Percentiles rank a stretch among this genome's conserved stretches.
These are phyloP conservation scores for Uria aalge DNA, from an alignment of 2,113 vertebrate genomes.

Conservation along the genomic window DNA sequence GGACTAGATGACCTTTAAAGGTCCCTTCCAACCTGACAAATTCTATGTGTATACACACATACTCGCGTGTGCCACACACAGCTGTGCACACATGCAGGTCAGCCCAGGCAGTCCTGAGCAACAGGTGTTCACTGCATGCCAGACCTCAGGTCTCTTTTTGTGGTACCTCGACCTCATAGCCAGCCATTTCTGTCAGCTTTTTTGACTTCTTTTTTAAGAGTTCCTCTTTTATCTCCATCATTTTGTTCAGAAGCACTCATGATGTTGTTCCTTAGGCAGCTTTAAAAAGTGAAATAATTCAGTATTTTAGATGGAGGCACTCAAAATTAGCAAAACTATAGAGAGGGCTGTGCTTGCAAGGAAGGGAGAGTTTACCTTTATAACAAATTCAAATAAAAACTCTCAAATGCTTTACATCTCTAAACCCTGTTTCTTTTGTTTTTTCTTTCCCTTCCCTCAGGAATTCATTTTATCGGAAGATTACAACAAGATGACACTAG, in stretches of 20 bases:
- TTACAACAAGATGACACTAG: slow-evolving; percentile 95
- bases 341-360: not conserved
- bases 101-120: not conserved
- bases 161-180: not conserved
- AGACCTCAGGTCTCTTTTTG: not conserved
- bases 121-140: not conserved
- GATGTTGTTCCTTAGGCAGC: not conserved
- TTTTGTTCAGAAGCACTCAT: not conserved
- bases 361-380: not conserved
- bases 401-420: not conserved
- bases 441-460: slow-evolving; percentile 72
- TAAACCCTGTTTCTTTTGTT: slow-evolving; percentile 54
- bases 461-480: slow-evolving; percentile 97
- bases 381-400: not conserved
- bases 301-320: not conserved
- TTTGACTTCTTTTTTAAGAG: not conserved
- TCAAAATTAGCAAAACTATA: not conserved
- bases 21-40: too few species aligned
- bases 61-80: accelerated
- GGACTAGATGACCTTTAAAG: too few species aligned
- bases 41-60: not conserved
- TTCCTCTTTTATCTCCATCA: not conserved
- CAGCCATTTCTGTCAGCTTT: not conserved
- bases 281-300: not conserved
- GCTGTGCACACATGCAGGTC: not conserved